Conservation (phyloP, 1,140 invertebrate species). For the Caenorhabditis briggsae region DNA sequence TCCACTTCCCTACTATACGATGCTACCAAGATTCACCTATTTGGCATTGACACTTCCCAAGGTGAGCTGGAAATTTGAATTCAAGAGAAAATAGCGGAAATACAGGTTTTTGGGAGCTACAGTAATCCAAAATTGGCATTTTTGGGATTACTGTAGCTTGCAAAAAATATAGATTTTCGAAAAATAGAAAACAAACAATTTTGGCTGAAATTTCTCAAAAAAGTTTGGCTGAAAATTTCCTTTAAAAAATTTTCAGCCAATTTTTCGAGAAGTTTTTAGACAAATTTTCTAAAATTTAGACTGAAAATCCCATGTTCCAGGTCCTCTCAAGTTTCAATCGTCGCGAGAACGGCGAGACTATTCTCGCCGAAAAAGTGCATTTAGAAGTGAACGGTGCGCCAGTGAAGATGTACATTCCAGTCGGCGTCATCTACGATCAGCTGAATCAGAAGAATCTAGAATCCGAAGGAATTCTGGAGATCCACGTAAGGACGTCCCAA, state of each 20-base stretch:
- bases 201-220: too few relatives aligned
- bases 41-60: constrained; percentile 96
- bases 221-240: too few relatives aligned
- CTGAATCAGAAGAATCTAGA: constrained; percentile 90
- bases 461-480: constrained; percentile 82
- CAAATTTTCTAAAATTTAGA: too few relatives aligned
- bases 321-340: constrained; percentile 75
- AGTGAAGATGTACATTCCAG: constrained; percentile 94
- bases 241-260: too few relatives aligned
- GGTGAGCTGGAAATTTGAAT: too few relatives aligned
- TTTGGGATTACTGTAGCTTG: too few relatives aligned
- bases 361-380: constrained; percentile 91
- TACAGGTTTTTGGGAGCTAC: background rate
- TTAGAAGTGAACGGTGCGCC: constrained; percentile 92
- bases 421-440: constrained; percentile 92
- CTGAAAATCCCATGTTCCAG: constrained; percentile 25
- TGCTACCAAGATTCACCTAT: constrained; percentile 94
- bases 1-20: constrained; percentile 81
- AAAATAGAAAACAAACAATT: too few relatives aligned
- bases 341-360: constrained; percentile 86
- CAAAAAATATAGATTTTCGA: too few relatives aligned
- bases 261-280: too few relatives aligned
- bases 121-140: background rate
- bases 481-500: background rate
- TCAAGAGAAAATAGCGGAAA: background rate